Percentiles rank a stretch among this genome's conserved stretches.
phyloP scores from a whole-genome alignment of 2,797 vertebrate genomes.

The Rousettus madagascariensis region DNA sequence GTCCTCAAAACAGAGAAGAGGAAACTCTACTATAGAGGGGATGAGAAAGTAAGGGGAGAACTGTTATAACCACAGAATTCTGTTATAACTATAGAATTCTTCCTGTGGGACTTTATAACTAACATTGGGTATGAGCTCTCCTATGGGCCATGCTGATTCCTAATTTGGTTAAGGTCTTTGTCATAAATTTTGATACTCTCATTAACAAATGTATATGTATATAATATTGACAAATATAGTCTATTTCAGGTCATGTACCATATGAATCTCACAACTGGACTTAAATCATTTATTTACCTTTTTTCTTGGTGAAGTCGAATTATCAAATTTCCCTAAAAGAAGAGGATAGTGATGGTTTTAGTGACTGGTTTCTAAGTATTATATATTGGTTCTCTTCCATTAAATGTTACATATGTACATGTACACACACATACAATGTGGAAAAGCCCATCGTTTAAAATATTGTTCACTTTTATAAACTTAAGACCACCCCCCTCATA shows the following conservation, averaged over 20 bases:
- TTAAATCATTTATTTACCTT: not conserved
- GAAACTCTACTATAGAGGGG: no score
- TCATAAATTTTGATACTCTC: not conserved
- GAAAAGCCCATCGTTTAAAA: conserved; percentile 32
- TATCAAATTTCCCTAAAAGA: not conserved
- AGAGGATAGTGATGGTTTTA: not conserved
- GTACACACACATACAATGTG: not conserved
- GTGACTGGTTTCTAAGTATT: not conserved
- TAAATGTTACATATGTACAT: not conserved
- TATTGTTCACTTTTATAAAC: conserved; percentile 29
- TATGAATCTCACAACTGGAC: not conserved
- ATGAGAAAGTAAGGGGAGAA: not conserved
- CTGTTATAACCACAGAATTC: not conserved
- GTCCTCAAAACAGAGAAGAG: not conserved
- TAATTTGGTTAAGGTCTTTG: not conserved
- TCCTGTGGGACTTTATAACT: not conserved
- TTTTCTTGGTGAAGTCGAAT: conserved; percentile 7
- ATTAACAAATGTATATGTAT: not conserved
- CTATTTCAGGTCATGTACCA: not conserved
- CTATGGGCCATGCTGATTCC: not conserved
- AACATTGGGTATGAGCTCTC: not conserved
- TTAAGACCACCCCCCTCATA: conserved; percentile 20
- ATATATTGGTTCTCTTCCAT: conserved; percentile 13
- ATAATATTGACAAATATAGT: not conserved
- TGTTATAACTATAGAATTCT: not conserved